Base-by-base conservation (phyloP, 2,113 vertebrate genomes). In the Coregonus clupeaformis region DNA sequence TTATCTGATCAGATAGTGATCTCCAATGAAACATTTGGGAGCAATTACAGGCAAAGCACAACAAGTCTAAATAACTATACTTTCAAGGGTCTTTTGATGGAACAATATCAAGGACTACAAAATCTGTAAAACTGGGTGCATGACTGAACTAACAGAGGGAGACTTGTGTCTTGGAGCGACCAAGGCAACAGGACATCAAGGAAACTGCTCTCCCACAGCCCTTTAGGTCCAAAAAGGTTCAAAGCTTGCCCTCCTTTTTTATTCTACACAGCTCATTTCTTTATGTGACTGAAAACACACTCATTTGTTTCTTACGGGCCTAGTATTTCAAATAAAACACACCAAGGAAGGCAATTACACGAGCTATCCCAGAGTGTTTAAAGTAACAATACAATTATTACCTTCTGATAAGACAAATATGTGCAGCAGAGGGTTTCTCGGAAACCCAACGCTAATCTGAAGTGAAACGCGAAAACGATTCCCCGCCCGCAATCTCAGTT, bases 1-100 rank as follows among this genome's bases (percentile, higher is more conserved):
- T 78, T 69, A 29, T 64, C 36, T 80, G 77, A 84, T 82, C 79
- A 86, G 88, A 88, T 90, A 77, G 71, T 75, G 67, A 87, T 89
- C 86, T 71, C 22, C 30, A 27, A 76, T 18, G 7, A 79, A 84
- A 85, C 89, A 91, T 78, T 65, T 90, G 89, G 87, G 14, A 89
- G 74, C 77, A 14, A 82, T 92, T 86, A 77, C 9, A 45, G 52
- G 68, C 68, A 18, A 72, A 68, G 64, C 72, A 74, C 71, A 71
- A 86, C 78, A 82, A 82, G 80, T 79, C 72, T 69, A 80, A 88
- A 86, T 85, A 87, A 80, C 72, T 72, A 81, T 66, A 14, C 79
- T 86, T 88, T 83, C 24, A 82, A 79, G 47, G 42, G 75, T 79
- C n/a, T 73, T 84, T 87, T 85, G 85, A 83, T 79, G 80, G 64